Percentiles rank a stretch among this genome's conserved stretches.
These are phyloP conservation scores for Pelagia noctiluca DNA, from an alignment of 30 jellyfish, hydroid and myxozoan species.

Conservation along the genomic window DNA sequence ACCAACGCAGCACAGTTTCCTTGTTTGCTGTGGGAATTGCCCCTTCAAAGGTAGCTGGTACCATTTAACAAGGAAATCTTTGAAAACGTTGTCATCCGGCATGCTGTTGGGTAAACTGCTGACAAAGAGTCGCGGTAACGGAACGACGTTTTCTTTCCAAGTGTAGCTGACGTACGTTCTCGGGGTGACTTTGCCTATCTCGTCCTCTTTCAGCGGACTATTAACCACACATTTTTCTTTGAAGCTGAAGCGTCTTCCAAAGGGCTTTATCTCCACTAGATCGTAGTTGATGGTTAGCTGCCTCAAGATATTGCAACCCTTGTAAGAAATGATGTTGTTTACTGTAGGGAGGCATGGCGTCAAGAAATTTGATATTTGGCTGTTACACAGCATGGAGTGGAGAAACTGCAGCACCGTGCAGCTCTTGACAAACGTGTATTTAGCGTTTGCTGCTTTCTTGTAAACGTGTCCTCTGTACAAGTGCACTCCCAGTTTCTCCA, in stretches of 20 bases:
- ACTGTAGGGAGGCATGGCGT: too few relatives aligned
- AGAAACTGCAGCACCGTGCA: too few relatives aligned
- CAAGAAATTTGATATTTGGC: too few relatives aligned
- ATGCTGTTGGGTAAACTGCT: conserved; percentile 2
- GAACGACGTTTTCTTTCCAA: neutral
- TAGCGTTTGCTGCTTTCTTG: too few relatives aligned
- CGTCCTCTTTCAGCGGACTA: neutral
- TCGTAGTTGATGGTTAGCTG: too few relatives aligned
- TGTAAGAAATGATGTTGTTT: too few relatives aligned
- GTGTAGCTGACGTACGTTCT: neutral
- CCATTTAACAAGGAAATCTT: neutral
- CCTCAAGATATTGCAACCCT: too few relatives aligned
- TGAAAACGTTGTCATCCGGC: neutral
- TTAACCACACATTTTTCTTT: neutral
- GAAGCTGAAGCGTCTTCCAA: neutral
- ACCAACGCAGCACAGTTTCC: neutral
- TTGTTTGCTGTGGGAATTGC: neutral
- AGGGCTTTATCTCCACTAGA: neutral
- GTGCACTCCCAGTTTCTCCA: too few relatives aligned
- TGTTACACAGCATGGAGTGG: too few relatives aligned
- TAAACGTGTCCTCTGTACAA: too few relatives aligned
- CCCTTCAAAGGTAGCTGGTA: neutral
- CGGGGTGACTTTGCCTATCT: neutral
- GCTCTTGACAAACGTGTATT: too few relatives aligned
- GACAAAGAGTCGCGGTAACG: neutral